Conservation (phyloP, 2,888 invertebrate species). For the Operophtera brumata region DNA sequence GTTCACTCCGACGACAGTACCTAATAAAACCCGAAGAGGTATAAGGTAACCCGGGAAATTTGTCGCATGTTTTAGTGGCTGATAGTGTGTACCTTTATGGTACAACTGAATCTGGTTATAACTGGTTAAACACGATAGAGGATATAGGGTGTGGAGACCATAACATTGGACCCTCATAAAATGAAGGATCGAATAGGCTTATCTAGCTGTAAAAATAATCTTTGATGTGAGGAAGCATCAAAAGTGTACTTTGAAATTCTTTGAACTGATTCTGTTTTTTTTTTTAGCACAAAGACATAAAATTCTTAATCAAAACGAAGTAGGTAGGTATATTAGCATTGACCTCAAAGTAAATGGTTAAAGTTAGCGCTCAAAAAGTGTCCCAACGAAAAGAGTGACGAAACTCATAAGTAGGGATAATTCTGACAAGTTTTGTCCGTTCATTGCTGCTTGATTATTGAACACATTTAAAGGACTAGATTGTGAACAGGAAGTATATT, state of each 20-base stretch:
- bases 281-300: not conserved
- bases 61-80: slow-evolving; percentile 9
- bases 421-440: too few species aligned
- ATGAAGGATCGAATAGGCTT: slow-evolving; percentile 10
- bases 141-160: slow-evolving; percentile 2
- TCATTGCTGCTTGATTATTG: too few species aligned
- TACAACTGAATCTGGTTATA: slow-evolving; percentile 10
- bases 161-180: slow-evolving; percentile 23
- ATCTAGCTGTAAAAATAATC: slow-evolving; percentile 22
- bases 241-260: not conserved
- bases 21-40: slow-evolving; percentile 17
- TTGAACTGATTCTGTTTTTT: not conserved
- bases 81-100: slow-evolving; percentile 6
- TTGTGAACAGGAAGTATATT: too few species aligned
- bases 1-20: not conserved
- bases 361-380: too few species aligned
- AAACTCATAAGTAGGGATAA: too few species aligned
- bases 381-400: too few species aligned
- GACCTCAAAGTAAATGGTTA: not conserved
- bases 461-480: too few species aligned
- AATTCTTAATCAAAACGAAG: not conserved
- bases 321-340: not conserved
- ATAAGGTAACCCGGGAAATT: slow-evolving; percentile 5
- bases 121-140: slow-evolving; percentile 24
- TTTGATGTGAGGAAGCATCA: slow-evolving; percentile 8